Percentiles rank a stretch among this genome's conserved stretches.
phyloP scores from a whole-genome alignment of 1,140 invertebrate genomes.

The Drosophila bocqueti region DNA sequence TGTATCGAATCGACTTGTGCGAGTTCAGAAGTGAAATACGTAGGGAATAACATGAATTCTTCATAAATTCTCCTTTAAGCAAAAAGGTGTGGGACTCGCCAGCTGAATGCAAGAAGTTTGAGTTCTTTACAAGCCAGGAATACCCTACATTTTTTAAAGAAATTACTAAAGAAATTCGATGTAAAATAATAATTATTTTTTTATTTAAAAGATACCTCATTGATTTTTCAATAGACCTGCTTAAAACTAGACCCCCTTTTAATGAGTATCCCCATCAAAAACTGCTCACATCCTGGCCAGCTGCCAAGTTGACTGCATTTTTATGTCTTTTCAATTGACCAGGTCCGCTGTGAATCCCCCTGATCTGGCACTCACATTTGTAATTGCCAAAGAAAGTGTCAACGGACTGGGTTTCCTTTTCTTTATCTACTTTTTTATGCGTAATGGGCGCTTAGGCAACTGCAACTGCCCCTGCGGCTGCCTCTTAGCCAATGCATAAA shows the following conservation, averaged over 20 bases:
- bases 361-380: constrained; percentile 40
- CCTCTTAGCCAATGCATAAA: constrained; percentile 65
- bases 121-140: not conserved
- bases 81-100: constrained; percentile 24
- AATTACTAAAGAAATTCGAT: not conserved
- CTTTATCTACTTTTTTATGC: constrained; percentile 39
- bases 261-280: not conserved
- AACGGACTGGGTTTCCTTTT: constrained; percentile 51
- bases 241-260: constrained; percentile 1
- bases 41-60: constrained; percentile 45
- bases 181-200: not conserved
- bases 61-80: constrained; percentile 38
- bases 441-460: constrained; percentile 54
- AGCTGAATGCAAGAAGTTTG: not conserved
- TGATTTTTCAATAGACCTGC: not conserved
- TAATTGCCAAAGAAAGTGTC: constrained; percentile 68
- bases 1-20: constrained; percentile 40
- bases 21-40: constrained; percentile 27
- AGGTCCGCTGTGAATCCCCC: constrained; percentile 11
- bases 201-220: too few species aligned
- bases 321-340: constrained; percentile 44
- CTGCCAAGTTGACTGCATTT: constrained; percentile 46
- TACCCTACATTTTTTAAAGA: not conserved
- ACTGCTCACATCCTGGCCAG: constrained; percentile 11
- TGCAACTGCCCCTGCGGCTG: constrained; percentile 33